phyloP scores from a whole-genome alignment of 2,113 vertebrate genomes.

The Leptodactylus fuscus region DNA sequence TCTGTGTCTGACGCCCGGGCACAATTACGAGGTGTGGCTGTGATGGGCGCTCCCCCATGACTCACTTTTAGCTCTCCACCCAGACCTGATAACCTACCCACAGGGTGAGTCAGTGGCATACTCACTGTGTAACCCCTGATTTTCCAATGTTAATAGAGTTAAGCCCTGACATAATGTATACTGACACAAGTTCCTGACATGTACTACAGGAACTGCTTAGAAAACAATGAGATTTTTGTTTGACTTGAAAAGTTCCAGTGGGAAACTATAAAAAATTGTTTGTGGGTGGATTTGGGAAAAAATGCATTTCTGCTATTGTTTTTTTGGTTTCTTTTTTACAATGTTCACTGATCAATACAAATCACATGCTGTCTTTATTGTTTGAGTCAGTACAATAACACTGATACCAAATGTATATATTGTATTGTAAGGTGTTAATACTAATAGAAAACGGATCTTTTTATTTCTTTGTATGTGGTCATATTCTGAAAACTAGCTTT shows the following conservation, averaged over 20 bases:
- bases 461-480: too few relatives aligned
- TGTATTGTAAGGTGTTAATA: too few relatives aligned
- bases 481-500: too few relatives aligned
- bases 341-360: too few relatives aligned
- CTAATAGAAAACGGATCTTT: too few relatives aligned
- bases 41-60: slow-evolving; percentile 51
- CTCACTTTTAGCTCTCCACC: slow-evolving; percentile 51
- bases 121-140: slow-evolving; percentile 24
- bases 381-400: too few relatives aligned
- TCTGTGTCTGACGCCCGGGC: slow-evolving; percentile 30
- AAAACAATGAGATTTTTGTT: not conserved
- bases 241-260: not conserved
- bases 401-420: too few relatives aligned
- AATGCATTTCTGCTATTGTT: too few relatives aligned
- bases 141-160: slow-evolving; percentile 25
- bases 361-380: too few relatives aligned
- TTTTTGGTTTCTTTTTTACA: too few relatives aligned
- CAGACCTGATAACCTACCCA: slow-evolving; percentile 56
- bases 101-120: slow-evolving; percentile 46
- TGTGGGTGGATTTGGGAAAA: too few relatives aligned
- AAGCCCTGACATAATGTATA: not conserved
- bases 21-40: slow-evolving; percentile 56
- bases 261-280: too few relatives aligned
- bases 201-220: not conserved
- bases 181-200: not conserved